Evolutionary conservation across 2,113 vertebrate species (phyloP).

Genomic region (Sigmodon hispidus): DNA sequence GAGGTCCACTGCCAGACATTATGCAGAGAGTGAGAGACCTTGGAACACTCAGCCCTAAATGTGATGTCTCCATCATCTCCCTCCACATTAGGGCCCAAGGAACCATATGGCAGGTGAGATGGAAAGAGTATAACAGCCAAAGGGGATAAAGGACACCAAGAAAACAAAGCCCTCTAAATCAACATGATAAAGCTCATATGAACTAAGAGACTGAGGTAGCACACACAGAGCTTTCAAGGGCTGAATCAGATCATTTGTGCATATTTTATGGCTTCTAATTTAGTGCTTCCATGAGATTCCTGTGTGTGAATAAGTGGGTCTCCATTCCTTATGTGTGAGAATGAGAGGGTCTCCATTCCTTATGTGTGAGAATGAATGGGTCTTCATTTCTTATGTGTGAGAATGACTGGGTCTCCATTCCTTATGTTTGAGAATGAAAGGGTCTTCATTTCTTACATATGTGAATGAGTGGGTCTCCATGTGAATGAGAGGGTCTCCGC

Average conservation of each 20-base stretch:
- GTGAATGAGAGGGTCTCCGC: not conserved
- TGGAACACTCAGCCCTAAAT: not conserved
- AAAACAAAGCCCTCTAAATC: not conserved
- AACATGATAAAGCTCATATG: not conserved
- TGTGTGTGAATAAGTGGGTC: not conserved
- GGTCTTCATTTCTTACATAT: not conserved
- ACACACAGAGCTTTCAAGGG: fast-evolving
- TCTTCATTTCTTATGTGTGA: not conserved
- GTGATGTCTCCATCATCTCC: not conserved
- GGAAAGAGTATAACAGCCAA: no score
- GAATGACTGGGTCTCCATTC: not conserved
- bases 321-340: not conserved
- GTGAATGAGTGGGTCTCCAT: not conserved
- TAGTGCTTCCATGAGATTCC: not conserved
- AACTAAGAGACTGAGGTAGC: not conserved
- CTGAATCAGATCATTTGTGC: not conserved
- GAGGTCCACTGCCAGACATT: not conserved
- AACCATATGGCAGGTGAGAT: not conserved
- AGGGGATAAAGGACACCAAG: not conserved
- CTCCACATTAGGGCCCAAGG: not conserved
- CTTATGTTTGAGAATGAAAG: not conserved
- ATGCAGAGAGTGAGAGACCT: not conserved
- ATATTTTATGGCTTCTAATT: not conserved
- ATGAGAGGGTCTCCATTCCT: no score
- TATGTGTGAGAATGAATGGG: not conserved